Evolutionary conservation across 2,888 invertebrate species (phyloP), one percentile per base, ranked within the genome.

Genomic region (Apotomis betuletana): DNA sequence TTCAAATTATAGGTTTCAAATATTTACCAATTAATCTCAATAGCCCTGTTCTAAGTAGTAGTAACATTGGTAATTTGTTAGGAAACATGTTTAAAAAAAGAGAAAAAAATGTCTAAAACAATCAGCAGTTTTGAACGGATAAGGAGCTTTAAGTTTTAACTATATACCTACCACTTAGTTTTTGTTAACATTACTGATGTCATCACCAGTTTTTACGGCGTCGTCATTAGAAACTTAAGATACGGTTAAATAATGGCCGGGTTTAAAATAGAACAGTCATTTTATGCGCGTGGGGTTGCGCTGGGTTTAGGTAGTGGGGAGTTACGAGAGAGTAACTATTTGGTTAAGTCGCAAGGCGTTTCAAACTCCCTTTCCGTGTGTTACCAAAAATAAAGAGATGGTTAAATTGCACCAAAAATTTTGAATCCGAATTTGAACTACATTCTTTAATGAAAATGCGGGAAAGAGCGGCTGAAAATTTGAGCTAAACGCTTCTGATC

Each of bases 171-270:
- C 67, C 67, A 71, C 67, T 71, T 67, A 62, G 55, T 60, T 72
- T 71, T 72, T 72, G 62, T 63, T 63, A 67, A 62, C 63, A 68
- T 63, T 62, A 72, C 57, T 65, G 64, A 63, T 72, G 59, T 72
- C 72, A 72, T 72, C 68, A 72, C 72, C 46, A 38, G 62, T 72
- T 72, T 72, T 72, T 68, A 72, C 58, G n/a, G 68, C 58, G 59
- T 54, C 58, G 58, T 68, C 68, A 63, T 72, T 72, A 72, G 68
- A 67, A 62, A 67, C 61, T 61, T 59, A 62, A 68, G 72, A 67
- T 62, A 72, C 54, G 68, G 63, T 57, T 9, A 58, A 59, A 63
- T 68, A 63, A 72, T 72, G 68, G 67, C 52, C 9, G 67, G 12
- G 62, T 67, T 55, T 27, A 63, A 72, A 72, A 72, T 72, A 72